Conservation (phyloP, 64 coral and sea anemone genomes). For the Actinia equina region DNA sequence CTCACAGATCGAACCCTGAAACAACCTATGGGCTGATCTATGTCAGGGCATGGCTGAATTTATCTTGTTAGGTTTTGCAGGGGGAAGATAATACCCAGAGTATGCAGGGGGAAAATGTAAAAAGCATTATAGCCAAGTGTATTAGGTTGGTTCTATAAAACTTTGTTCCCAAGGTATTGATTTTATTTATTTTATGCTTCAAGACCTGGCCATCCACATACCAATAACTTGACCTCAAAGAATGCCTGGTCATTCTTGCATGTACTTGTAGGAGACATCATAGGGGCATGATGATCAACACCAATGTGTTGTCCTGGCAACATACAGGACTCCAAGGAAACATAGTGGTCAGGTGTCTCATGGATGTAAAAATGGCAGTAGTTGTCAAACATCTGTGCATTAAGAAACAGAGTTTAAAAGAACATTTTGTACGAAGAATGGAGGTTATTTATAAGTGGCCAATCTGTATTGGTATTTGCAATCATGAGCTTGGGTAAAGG, state of each 20-base stretch:
- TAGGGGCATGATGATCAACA: conserved; percentile 17
- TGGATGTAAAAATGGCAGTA: conserved; percentile 61
- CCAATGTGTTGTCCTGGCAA: conserved; percentile 52
- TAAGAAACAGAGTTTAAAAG: no score
- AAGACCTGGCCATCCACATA: conserved; percentile 2
- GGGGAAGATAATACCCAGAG: no score
- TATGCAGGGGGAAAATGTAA: no score
- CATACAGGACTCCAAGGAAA: conserved; percentile 55
- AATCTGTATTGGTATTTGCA: no score
- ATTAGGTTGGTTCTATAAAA: no score
- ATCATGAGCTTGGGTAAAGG: background rate
- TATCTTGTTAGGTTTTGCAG: no score
- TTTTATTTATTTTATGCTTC: background rate
- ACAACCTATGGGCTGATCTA: no score
- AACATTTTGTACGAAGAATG: background rate
- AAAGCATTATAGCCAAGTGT: no score
- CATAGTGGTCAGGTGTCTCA: conserved; percentile 52
- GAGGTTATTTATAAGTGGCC: no score
- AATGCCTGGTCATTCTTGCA: conserved; percentile 35
- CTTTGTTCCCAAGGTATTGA: background rate
- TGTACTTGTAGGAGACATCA: conserved; percentile 13
- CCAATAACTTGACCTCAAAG: conserved; percentile 63
- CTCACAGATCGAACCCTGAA: no score
- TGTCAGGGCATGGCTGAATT: no score
- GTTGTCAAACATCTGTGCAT: conserved; percentile 3